Conservation (phyloP, 1,140 invertebrate species). For the Propsilocerus akamusi region DNA sequence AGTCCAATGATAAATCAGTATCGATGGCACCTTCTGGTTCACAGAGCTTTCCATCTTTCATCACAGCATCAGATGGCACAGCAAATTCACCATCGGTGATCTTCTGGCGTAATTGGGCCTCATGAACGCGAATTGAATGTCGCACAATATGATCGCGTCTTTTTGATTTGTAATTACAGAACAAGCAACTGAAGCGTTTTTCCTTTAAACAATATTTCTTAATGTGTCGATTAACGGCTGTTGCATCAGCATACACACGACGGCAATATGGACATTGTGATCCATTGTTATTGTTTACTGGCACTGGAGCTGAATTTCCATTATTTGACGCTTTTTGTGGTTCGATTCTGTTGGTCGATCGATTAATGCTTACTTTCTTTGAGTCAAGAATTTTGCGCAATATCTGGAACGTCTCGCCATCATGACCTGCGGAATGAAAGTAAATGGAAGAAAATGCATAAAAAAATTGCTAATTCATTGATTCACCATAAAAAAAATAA, state of each 20-base stretch:
- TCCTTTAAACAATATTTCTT: slow-evolving; percentile 22
- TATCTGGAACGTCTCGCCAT: no score
- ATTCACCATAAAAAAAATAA: no score
- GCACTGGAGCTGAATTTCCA: slow-evolving; percentile 6
- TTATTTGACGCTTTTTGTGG: no score
- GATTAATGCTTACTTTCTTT: no score
- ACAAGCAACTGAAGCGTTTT: slow-evolving; percentile 22
- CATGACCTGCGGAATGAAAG: no score
- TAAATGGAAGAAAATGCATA: no score
- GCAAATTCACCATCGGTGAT: background rate
- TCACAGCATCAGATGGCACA: background rate
- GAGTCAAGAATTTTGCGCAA: no score
- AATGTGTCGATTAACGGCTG: slow-evolving; percentile 22
- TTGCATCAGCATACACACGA: slow-evolving; percentile 18
- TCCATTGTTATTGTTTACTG: slow-evolving; percentile 11
- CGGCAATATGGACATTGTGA: slow-evolving; percentile 22
- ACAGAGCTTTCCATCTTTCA: background rate
- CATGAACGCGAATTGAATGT: slow-evolving; percentile 19
- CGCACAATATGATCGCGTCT: slow-evolving; percentile 21
- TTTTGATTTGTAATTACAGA: slow-evolving; percentile 20
- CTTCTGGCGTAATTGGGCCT: background rate
- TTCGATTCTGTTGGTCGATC: no score
- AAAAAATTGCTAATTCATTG: no score
- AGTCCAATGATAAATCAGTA: no score
- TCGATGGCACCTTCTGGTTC: no score